These are phyloP conservation scores for Polypterus senegalus DNA, from an alignment of 2,113 vertebrate genomes.

Conservation along the genomic window DNA sequence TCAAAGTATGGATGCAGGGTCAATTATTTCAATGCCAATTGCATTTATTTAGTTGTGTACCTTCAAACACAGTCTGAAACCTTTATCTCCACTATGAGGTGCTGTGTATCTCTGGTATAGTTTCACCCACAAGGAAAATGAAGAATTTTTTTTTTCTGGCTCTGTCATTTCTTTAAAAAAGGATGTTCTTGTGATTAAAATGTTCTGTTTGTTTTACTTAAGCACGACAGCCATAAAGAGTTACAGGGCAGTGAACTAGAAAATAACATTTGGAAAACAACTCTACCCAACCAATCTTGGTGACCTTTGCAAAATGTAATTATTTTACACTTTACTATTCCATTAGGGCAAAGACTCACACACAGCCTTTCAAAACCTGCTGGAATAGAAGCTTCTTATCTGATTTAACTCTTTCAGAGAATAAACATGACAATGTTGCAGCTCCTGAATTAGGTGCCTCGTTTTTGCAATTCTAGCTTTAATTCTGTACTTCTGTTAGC, in stretches of 20 bases:
- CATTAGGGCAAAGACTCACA: constrained; percentile 14
- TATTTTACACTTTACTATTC: constrained; percentile 28
- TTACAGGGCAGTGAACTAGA: constrained; percentile 60
- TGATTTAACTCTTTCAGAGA: constrained; percentile 1
- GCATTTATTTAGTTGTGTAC: too few species aligned
- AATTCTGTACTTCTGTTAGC: too few species aligned
- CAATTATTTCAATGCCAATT: too few species aligned
- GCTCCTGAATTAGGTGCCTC: too few species aligned
- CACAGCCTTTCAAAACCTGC: background rate
- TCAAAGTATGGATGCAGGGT: too few species aligned
- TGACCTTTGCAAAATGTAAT: constrained; percentile 45
- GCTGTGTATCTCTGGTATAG: fast-evolving
- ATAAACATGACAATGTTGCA: background rate
- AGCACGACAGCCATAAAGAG: constrained; percentile 33
- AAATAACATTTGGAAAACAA: constrained; percentile 60
- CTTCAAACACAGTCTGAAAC: too few species aligned
- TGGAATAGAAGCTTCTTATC: background rate
- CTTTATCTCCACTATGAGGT: fast-evolving
- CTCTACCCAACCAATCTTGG: constrained; percentile 30
- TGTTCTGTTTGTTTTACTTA: constrained; percentile 40
- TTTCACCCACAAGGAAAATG: background rate
- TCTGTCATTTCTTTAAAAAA: constrained; percentile 5
- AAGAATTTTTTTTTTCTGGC: background rate
- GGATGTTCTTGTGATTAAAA: constrained; percentile 39
- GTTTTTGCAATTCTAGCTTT: too few species aligned